phyloP scores from a whole-genome alignment of 2,797 vertebrate species.

The Acipenser transmontanus region DNA sequence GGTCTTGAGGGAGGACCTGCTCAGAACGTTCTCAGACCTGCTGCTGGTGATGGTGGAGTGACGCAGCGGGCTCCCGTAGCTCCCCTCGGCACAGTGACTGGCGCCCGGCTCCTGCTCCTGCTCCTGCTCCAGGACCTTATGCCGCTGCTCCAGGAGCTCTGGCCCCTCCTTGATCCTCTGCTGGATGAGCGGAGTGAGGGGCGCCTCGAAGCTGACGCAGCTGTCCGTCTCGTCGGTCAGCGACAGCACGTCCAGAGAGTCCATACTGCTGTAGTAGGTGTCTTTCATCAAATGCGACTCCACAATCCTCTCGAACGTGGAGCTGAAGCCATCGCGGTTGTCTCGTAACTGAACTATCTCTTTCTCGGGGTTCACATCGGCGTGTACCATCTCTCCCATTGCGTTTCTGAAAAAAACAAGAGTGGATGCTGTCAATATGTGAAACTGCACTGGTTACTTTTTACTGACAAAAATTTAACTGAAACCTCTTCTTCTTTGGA shows the following conservation, averaged over 20 bases:
- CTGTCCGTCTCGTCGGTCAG: constrained; percentile 94
- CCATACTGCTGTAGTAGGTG: constrained; percentile 92
- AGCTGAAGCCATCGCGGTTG: constrained; percentile 89
- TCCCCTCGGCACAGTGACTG: constrained; percentile 23
- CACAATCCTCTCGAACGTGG: constrained; percentile 90
- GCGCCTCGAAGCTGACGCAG: constrained; percentile 91
- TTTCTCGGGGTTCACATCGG: constrained; percentile 47
- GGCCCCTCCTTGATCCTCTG: constrained; percentile 83
- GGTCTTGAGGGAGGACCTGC: constrained; percentile 68
- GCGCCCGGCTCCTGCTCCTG: constrained; percentile 43
- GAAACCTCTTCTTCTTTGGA: constrained; percentile 30
- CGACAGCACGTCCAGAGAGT: constrained; percentile 88
- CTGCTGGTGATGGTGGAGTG: constrained; percentile 81
- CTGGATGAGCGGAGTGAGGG: constrained; percentile 90
- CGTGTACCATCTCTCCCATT: constrained; percentile 39
- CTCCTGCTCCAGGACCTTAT: constrained; percentile 62
- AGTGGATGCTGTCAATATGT: too few relatives aligned
- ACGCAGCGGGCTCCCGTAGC: constrained; percentile 75
- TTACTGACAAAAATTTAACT: constrained; percentile 44
- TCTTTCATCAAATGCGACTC: constrained; percentile 88
- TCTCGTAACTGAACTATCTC: constrained; percentile 61
- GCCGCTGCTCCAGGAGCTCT: constrained; percentile 65
- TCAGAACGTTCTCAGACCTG: constrained; percentile 87
- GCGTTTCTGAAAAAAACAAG: constrained; percentile 48
- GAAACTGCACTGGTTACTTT: too few relatives aligned